Conservation (phyloP, 2,888 invertebrate genomes). For the Conomelus anceps region DNA sequence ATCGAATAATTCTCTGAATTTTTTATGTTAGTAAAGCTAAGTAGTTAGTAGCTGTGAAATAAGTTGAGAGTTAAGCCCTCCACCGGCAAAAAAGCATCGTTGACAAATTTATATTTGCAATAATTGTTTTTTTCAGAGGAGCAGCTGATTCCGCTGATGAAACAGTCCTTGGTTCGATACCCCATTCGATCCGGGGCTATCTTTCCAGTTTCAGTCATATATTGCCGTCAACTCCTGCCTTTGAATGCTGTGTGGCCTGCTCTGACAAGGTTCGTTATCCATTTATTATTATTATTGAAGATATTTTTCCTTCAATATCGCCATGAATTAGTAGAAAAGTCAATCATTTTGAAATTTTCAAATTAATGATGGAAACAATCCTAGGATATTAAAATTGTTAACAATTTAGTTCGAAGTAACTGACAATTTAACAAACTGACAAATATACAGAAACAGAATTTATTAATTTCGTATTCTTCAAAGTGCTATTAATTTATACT, state of each 20-base stretch:
- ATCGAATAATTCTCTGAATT: not conserved
- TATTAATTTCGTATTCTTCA: no score
- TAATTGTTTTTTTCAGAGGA: slow-evolving; percentile 43
- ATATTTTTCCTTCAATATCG: not conserved
- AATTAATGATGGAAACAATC: no score
- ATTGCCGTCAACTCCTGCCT: slow-evolving; percentile 76
- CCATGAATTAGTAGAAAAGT: not conserved
- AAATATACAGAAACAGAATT: no score
- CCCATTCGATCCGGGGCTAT: slow-evolving; percentile 91
- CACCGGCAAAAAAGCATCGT: no score
- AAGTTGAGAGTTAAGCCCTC: no score
- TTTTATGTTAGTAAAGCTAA: not conserved
- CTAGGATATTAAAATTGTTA: no score
- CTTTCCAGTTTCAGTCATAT: slow-evolving; percentile 74
- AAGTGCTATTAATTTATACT: no score
- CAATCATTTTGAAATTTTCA: no score
- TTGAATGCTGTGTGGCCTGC: slow-evolving; percentile 89
- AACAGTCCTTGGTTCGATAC: slow-evolving; percentile 68
- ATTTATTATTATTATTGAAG: not conserved
- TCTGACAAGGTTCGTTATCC: slow-evolving; percentile 45
- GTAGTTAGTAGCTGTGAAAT: not conserved
- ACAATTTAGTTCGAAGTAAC: no score
- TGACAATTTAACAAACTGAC: no score
- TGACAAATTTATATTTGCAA: no score
- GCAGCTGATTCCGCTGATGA: slow-evolving; percentile 56